phyloP scores from a whole-genome alignment of 2,797 vertebrate species.

The Siniperca scherzeri region DNA sequence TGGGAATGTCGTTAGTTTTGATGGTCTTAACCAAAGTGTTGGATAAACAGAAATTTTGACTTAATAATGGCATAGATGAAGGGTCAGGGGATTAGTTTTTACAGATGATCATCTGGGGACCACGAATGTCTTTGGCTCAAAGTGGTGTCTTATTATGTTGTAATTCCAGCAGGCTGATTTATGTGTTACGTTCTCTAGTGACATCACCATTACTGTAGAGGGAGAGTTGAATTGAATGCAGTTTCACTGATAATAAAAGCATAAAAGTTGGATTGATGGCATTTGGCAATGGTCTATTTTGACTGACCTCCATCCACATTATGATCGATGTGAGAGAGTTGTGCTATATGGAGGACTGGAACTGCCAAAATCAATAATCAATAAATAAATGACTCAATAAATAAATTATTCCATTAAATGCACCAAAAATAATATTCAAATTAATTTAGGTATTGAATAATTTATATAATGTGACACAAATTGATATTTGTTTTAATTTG shows the following conservation, averaged over 20 bases:
- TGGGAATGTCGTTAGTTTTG: background rate
- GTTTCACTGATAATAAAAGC: background rate
- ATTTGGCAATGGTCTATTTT: slow-evolving; percentile 5
- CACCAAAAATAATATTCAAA: too few species aligned
- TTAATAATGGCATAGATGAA: background rate
- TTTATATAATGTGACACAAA: too few species aligned
- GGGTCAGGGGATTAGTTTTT: background rate
- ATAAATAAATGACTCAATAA: too few species aligned
- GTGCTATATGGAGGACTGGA: background rate
- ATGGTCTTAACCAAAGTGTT: background rate
- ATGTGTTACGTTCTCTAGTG: background rate
- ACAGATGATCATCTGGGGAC: background rate
- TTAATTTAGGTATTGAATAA: too few species aligned
- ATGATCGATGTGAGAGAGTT: background rate
- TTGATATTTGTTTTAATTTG: too few species aligned
- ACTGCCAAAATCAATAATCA: too few species aligned
- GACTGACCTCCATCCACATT: background rate
- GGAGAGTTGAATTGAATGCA: background rate
- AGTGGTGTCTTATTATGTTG: background rate
- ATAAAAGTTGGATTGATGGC: background rate
- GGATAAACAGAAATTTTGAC: background rate
- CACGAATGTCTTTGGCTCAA: background rate
- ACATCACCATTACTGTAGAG: background rate
- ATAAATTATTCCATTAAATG: too few species aligned
- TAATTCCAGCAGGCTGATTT: background rate